Evolutionary conservation across 1,140 invertebrate genomes (phyloP), one percentile per base, ranked within the genome.

Genomic region (Cylas formicarius): DNA sequence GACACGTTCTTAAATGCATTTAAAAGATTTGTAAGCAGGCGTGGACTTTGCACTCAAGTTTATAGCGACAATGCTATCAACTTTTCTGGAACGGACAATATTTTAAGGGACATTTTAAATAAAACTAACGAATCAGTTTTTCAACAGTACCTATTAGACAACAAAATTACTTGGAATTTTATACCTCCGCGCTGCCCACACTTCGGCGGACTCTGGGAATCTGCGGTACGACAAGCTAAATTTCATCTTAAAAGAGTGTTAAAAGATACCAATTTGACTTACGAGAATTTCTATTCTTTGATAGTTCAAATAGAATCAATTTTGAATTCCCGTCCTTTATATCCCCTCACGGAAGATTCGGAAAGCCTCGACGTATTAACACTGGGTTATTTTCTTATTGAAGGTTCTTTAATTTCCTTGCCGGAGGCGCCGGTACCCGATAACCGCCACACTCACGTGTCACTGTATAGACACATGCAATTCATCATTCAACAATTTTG

Each of bases 341-440:
- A 23, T 17, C 52, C 50, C 6, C 19, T 63, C 9, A 53, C 55
- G 9, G 42, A 24, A 28, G 52, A 58, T 46, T 48, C 55, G 33
- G 34, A 57, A 43, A 58, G 65, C 24, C 33, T 53, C 4, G n/a
- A 11, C 0, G 9, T 37, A n/a, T 32, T 64, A 5, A 65, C 65
- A 8, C 64, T 63, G 22, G 59, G 42, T n/a, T 63, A 68, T 52
- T 68, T 68, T 36, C 34, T 67, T 2, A 67, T 54, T 17, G 49
- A 50, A 35, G 27, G 20, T 19, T 19, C 37, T 8, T 26, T 57
- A 4, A 38, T 13, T 28, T 17, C 44, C 24, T 8, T 49, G 8
- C 34, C 53, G n/a, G n/a, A n/a, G n/a, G n/a, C n/a, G n/a, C n/a
- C n/a, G n/a, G n/a, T n/a, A n/a, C n/a, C n/a, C n/a, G n/a, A n/a